Percentiles rank a stretch among this genome's conserved stretches.
phyloP scores from a whole-genome alignment of 2,797 vertebrate species.

The Threskiornis aethiopicus region DNA sequence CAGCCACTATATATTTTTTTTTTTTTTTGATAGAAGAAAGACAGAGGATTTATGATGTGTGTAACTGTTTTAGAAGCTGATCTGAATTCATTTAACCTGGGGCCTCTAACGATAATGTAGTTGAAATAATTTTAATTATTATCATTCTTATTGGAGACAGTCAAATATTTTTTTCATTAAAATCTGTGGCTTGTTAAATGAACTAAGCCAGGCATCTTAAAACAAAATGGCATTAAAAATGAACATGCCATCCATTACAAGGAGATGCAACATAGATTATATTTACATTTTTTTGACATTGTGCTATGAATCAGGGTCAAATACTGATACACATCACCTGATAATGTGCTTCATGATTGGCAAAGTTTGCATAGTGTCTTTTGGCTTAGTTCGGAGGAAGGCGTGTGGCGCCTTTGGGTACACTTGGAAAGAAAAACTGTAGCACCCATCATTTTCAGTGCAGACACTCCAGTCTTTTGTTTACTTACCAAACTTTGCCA shows the following conservation, averaged over 20 bases:
- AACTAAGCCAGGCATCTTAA: neutral
- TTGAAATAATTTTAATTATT: conserved; percentile 64
- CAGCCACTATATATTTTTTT: neutral
- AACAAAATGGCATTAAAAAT: conserved; percentile 9
- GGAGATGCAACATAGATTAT: neutral
- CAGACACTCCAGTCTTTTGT: neutral
- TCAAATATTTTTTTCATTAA: conserved; percentile 37
- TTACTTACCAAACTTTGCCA: neutral
- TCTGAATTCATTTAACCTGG: conserved; percentile 22
- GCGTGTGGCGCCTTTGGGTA: accelerated
- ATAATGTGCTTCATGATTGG: neutral
- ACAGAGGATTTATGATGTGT: conserved; percentile 9
- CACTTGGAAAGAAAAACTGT: neutral
- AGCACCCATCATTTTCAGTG: neutral
- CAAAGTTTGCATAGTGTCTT: neutral
- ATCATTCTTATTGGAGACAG: neutral
- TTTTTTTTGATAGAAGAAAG: neutral
- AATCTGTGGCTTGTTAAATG: conserved; percentile 41
- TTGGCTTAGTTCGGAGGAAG: neutral
- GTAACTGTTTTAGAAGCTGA: conserved; percentile 20
- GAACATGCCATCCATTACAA: neutral
- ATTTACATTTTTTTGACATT: neutral
- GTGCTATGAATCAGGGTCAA: neutral
- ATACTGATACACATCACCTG: neutral
- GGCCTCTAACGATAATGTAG: neutral